These are phyloP conservation scores for Lepidurus couesii DNA, from an alignment of 1,140 invertebrate genomes.

Conservation along the genomic window DNA sequence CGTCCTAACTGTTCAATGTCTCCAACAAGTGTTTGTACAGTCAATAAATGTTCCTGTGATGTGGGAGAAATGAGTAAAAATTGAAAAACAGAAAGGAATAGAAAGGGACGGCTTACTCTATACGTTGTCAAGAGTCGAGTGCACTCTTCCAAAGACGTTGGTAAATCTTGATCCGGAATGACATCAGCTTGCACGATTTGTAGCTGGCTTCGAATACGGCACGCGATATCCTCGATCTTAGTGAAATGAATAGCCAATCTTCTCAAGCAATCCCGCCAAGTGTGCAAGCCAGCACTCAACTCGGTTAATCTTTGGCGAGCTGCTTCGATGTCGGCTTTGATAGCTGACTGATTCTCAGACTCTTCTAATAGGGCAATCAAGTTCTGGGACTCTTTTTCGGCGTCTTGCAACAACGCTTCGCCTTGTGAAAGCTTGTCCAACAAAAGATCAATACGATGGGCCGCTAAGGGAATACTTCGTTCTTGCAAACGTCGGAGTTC, in stretches of 20 bases:
- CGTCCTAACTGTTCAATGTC: constrained; percentile 54
- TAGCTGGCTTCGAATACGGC: constrained; percentile 26
- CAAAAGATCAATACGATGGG: constrained; percentile 45
- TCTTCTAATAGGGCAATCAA: constrained; percentile 24
- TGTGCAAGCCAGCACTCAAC: constrained; percentile 68
- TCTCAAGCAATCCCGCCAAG: constrained; percentile 55
- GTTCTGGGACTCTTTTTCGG: constrained; percentile 20
- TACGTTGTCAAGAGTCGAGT: constrained; percentile 20
- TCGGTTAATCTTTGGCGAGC: constrained; percentile 68
- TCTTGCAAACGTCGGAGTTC: constrained; percentile 74
- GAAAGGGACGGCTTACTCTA: constrained; percentile 24
- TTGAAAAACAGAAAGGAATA: constrained; percentile 26
- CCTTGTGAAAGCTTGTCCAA: constrained; percentile 35
- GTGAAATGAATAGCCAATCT: constrained; percentile 44
- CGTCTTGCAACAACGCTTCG: constrained; percentile 28
- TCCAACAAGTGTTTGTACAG: constrained; percentile 38
- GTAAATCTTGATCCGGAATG: constrained; percentile 31
- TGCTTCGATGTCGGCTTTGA: constrained; percentile 71
- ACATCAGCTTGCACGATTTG: constrained; percentile 28
- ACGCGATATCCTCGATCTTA: constrained; percentile 42
- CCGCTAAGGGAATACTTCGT: constrained; percentile 62
- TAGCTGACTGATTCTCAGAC: constrained; percentile 12
- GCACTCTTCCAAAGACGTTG: constrained; percentile 24
- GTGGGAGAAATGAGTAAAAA: constrained; percentile 29
- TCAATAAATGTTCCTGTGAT: constrained; percentile 36